These are phyloP conservation scores for Dasypolia templi DNA, from an alignment of 2,888 invertebrate species.

Conservation along the genomic window DNA sequence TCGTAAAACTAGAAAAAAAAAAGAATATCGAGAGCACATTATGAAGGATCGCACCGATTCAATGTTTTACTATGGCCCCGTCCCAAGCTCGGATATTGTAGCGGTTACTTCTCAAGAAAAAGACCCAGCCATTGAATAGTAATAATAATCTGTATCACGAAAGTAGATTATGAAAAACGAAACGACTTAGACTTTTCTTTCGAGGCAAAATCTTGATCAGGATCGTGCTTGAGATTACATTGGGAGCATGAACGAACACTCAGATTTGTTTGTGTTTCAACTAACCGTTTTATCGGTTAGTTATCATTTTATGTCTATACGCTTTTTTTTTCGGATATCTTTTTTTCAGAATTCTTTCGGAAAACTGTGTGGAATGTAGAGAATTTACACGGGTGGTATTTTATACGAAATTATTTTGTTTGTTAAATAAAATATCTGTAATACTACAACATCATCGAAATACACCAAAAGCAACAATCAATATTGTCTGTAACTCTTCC, in stretches of 20 bases:
- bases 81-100: constrained; percentile 31
- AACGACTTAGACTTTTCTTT: constrained; percentile 42
- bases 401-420: neutral
- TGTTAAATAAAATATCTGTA: neutral
- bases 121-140: constrained; percentile 55
- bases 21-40: constrained; percentile 66
- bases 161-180: constrained; percentile 56
- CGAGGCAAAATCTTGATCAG: constrained; percentile 35
- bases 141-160: constrained; percentile 57
- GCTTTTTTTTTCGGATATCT: constrained; percentile 30
- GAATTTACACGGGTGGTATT: constrained; percentile 21
- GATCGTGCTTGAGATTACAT: constrained; percentile 45
- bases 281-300: constrained; percentile 27
- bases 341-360: no score
- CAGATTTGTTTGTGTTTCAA: constrained; percentile 43
- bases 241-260: constrained; percentile 41
- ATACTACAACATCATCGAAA: neutral
- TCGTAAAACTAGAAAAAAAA: constrained; percentile 62
- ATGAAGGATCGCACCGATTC: constrained; percentile 65
- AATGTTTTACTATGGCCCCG: constrained; percentile 70
- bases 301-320: constrained; percentile 45
- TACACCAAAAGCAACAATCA: constrained; percentile 17
- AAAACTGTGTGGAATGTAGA: constrained; percentile 28
- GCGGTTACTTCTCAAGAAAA: constrained; percentile 49
- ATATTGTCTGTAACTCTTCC: constrained; percentile 20